Evolutionary conservation across 1,140 invertebrate genomes (phyloP).

Genomic region (Harpegnathos saltator): DNA sequence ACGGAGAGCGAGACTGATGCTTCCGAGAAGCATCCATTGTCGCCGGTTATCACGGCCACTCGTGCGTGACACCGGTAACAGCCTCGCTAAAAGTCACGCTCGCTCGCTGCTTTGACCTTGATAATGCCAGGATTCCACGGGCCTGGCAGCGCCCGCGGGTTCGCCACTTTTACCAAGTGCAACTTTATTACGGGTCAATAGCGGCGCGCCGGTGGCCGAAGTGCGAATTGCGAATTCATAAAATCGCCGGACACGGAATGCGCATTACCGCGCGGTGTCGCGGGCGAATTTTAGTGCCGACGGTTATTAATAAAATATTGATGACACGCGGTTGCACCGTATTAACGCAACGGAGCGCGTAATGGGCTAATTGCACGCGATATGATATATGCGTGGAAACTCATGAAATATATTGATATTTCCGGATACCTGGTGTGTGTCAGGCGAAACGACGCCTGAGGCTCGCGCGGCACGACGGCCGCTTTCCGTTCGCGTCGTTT

Average conservation of each 20-base stretch:
- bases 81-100: conserved; percentile 69
- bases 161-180: conserved; percentile 51
- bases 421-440: conserved; percentile 11
- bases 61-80: conserved; percentile 71
- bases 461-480: neutral
- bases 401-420: conserved; percentile 24
- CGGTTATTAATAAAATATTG: conserved; percentile 53
- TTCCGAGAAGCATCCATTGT: conserved; percentile 73
- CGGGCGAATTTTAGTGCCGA: conserved; percentile 26
- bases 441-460: neutral
- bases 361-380: conserved; percentile 38
- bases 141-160: conserved; percentile 45
- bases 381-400: conserved; percentile 37
- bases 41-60: conserved; percentile 70
- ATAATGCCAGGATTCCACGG: conserved; percentile 70
- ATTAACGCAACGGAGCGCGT: conserved; percentile 42
- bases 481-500: neutral
- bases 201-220: conserved; percentile 7
- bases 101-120: conserved; percentile 69
- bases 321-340: conserved; percentile 32
- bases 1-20: conserved; percentile 67
- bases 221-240: conserved; percentile 47
- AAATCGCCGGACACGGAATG: conserved; percentile 34
- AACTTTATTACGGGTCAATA: conserved; percentile 57
- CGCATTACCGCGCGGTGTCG: conserved; percentile 47